phyloP scores from a whole-genome alignment of 2,797 vertebrate species.

The Phalanger gymnotis region DNA sequence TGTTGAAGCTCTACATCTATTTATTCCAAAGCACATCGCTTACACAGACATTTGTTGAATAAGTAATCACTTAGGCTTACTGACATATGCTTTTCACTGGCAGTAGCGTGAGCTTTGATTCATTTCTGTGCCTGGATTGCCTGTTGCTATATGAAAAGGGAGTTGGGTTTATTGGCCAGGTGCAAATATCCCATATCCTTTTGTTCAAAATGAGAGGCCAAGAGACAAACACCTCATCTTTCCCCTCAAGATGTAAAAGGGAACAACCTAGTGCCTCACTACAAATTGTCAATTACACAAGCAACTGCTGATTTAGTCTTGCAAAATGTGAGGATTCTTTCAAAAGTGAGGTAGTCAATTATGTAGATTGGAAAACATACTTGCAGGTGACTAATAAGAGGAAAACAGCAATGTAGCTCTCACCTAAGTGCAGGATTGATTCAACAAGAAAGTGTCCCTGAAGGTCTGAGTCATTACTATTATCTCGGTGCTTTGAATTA shows the following conservation, averaged over 20 bases:
- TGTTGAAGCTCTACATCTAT: background rate
- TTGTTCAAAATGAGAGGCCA: constrained; percentile 49
- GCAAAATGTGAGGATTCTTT: constrained; percentile 56
- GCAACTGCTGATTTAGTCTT: background rate
- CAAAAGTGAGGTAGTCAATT: constrained; percentile 58
- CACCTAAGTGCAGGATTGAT: constrained; percentile 69
- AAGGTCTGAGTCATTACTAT: constrained; percentile 72
- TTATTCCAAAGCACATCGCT: background rate
- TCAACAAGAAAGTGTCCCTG: constrained; percentile 74
- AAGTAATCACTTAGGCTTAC: background rate
- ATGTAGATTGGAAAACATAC: constrained; percentile 58
- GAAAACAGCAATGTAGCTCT: constrained; percentile 45
- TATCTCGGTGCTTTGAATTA: constrained; percentile 81
- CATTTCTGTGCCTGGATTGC: background rate
- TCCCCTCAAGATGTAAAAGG: constrained; percentile 21
- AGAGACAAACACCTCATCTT: constrained; percentile 30
- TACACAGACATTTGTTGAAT: background rate
- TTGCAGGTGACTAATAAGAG: constrained; percentile 54
- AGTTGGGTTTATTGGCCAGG: background rate
- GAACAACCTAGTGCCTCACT: constrained; percentile 3
- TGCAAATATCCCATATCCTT: background rate
- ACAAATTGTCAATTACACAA: constrained; percentile 3
- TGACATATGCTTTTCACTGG: background rate
- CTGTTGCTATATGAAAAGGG: background rate
- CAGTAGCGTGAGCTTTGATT: background rate